Base-by-base conservation (phyloP, 2,888 invertebrate genomes). In the Baronia brevicornis region DNA sequence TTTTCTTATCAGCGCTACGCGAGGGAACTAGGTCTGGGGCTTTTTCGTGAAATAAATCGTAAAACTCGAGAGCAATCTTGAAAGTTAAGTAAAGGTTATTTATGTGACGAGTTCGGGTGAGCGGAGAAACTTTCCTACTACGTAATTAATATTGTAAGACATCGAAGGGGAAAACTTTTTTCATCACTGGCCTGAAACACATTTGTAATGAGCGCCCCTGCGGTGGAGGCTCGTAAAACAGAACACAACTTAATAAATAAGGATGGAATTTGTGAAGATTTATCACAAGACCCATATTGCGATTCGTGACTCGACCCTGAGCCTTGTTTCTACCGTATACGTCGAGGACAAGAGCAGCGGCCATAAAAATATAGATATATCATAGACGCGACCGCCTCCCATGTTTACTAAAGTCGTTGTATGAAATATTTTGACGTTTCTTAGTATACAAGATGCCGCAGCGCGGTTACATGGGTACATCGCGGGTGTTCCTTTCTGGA, bases 171-270 rank as follows among this genome's bases (percentile, higher is more conserved):
- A 71, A 79, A 82, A 82, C 71, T 82, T 84, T 82, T 82, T 82
- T 80, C 79, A 79, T 79, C 74, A 65, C 62, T n/a, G n/a, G n/a
- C n/a, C n/a, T n/a, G 65, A 51, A 51, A 50, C 48, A 60, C 62
- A 66, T 65, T 64, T 48, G 73, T 79, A 80, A 78, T 77, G 79
- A 79, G 74, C 62, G 65, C 71, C 67, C 77, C 75, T 66, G 68
- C 70, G 62, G 72, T 65, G 72, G 60, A 53, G 57, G 62, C 52
- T 78, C 84, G 74, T 82, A 82, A 84, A 80, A 74, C 70, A 67
- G 64, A 73, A 69, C 74, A 79, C 80, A 80, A 77, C 84, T 84
- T 82, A 82, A 84, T 84, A 80, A 80, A 80, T 80, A 78, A 78
- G 78, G 68, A 57, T 69, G 70, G 74, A 63, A 75, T 79, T 74